phyloP scores from a whole-genome alignment of 2,888 invertebrate species.

The Octodonta nipae region DNA sequence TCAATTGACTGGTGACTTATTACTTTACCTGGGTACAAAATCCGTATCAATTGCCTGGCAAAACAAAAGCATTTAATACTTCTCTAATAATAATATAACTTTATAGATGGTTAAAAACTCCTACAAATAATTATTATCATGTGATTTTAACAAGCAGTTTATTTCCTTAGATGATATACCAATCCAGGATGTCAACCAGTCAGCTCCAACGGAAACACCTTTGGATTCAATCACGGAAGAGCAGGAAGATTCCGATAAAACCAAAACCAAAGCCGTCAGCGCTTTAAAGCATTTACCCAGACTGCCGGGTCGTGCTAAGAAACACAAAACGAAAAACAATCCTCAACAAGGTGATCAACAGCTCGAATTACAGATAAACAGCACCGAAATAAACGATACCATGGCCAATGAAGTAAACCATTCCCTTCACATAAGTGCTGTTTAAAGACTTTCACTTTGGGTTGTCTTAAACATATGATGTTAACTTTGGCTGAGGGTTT shows the following conservation, averaged over 20 bases:
- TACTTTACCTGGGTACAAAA: too few species aligned
- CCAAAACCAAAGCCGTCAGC: conserved; percentile 34
- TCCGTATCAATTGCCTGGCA: too few species aligned
- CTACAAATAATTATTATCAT: too few species aligned
- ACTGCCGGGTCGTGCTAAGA: conserved; percentile 53
- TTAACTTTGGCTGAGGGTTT: too few species aligned
- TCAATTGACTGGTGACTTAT: too few species aligned
- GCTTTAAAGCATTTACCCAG: conserved; percentile 47
- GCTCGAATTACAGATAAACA: conserved; percentile 12
- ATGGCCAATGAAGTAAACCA: conserved; percentile 21
- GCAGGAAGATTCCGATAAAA: conserved; percentile 40
- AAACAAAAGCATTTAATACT: too few species aligned
- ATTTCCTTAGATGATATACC: conserved; percentile 85
- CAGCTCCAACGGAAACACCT: conserved; percentile 40
- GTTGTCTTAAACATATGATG: too few species aligned
- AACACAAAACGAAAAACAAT: conserved; percentile 32
- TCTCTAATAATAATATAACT: too few species aligned
- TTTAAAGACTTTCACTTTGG: too few species aligned
- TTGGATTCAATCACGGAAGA: conserved; percentile 59
- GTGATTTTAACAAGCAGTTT: too few species aligned
- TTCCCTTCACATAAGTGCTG: conserved; percentile 31
- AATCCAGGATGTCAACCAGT: conserved; percentile 59
- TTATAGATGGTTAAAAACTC: too few species aligned
- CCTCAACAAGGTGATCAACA: conserved; percentile 18
- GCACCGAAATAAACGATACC: conserved; percentile 15